phyloP scores from a whole-genome alignment of 1,140 invertebrate species.

The Glossosoma conforme region DNA sequence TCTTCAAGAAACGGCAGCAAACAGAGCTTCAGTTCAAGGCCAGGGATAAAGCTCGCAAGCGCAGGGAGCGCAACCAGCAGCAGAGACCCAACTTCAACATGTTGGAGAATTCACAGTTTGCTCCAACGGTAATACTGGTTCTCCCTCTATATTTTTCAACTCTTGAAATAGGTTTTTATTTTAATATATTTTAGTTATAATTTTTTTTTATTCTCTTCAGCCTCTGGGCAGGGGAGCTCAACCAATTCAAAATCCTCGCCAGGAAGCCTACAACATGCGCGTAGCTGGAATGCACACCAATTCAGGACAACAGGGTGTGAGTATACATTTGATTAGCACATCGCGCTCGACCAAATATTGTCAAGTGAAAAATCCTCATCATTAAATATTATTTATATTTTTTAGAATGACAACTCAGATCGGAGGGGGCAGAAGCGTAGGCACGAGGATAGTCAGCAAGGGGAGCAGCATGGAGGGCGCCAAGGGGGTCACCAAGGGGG shows the following conservation, averaged over 20 bases:
- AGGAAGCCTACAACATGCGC: constrained; percentile 66
- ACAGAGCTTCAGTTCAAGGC: constrained; percentile 78
- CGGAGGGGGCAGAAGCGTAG: constrained; percentile 19
- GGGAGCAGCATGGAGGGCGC: constrained; percentile 1
- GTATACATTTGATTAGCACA: background rate
- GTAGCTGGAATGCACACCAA: constrained; percentile 51
- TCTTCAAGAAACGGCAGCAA: constrained; percentile 88
- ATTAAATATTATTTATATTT: background rate
- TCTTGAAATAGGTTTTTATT: background rate
- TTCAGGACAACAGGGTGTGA: constrained; percentile 22
- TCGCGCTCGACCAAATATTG: too few species aligned
- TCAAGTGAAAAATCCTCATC: too few species aligned
- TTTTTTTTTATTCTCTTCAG: constrained; percentile 36
- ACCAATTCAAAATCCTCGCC: constrained; percentile 59
- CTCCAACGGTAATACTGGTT: constrained; percentile 61
- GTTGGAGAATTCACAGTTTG: constrained; percentile 66
- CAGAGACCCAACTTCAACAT: constrained; percentile 64
- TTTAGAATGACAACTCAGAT: constrained; percentile 3
- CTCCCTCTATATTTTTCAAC: background rate
- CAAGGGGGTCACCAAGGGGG: constrained; percentile 16
- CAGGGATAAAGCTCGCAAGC: constrained; percentile 68
- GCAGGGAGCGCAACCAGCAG: constrained; percentile 37
- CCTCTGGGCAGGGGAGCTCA: constrained; percentile 45
- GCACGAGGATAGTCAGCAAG: constrained; percentile 3
- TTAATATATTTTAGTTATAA: background rate